phyloP scores from a whole-genome alignment of 2,113 vertebrate genomes.

The Ailurus styani region DNA sequence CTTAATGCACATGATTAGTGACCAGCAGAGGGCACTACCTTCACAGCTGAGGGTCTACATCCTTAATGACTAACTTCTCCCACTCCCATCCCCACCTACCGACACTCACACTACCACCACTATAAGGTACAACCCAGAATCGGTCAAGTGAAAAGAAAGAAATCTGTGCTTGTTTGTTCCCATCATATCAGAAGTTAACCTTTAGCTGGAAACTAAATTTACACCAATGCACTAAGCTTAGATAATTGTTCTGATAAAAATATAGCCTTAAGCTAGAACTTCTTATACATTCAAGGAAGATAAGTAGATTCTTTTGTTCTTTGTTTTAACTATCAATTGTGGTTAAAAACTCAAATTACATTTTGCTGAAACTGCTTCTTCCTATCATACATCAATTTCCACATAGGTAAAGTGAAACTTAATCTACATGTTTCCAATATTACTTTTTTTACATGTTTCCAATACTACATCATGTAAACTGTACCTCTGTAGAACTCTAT shows the following conservation, averaged over 20 bases:
- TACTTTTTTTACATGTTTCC: neutral
- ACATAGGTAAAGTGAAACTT: neutral
- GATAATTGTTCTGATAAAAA: neutral
- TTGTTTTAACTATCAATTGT: neutral
- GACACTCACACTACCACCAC: too few relatives aligned
- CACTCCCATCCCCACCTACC: too few relatives aligned
- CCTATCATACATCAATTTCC: neutral
- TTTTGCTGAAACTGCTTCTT: neutral
- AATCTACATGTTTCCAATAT: neutral
- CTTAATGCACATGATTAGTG: neutral
- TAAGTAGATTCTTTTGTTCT: neutral
- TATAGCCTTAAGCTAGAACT: neutral
- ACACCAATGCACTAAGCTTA: neutral
- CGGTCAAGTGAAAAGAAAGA: neutral
- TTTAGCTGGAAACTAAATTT: neutral
- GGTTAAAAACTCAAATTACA: neutral
- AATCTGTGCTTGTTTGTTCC: neutral
- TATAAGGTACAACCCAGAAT: neutral
- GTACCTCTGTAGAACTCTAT: neutral
- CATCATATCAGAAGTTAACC: neutral
- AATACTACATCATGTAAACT: neutral
- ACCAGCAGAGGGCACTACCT: conserved; percentile 63
- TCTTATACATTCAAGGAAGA: neutral
- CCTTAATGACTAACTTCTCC: neutral
- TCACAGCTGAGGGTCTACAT: neutral